Percentiles rank a stretch among this genome's conserved stretches.
Evolutionary conservation across 2,113 vertebrate genomes (phyloP).

Genomic region (Columbina picui): DNA sequence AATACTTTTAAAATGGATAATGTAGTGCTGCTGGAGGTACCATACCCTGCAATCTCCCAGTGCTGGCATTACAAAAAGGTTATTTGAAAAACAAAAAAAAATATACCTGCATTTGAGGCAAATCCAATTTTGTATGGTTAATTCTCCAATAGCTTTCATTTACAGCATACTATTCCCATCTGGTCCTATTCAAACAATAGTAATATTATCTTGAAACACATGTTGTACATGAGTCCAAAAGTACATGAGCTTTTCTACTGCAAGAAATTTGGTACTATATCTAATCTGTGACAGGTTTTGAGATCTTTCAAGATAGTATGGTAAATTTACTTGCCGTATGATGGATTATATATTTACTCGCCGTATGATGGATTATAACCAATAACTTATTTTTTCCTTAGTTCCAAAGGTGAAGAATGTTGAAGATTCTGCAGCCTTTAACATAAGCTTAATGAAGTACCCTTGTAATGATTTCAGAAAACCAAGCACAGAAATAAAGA

Average conservation of each 20-base stretch:
- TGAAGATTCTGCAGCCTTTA: slow-evolving; percentile 60
- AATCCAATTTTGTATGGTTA: background rate
- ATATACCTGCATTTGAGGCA: background rate
- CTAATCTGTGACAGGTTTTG: background rate
- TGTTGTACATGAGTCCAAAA: background rate
- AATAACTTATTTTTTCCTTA: slow-evolving; percentile 35
- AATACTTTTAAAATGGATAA: background rate
- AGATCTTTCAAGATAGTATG: background rate
- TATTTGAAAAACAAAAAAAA: background rate
- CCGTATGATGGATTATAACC: background rate
- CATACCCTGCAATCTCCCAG: background rate
- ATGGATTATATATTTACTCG: background rate
- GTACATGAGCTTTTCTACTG: background rate
- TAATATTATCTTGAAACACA: background rate
- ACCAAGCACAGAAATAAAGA: slow-evolving; percentile 82
- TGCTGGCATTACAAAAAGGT: background rate
- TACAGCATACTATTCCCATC: background rate
- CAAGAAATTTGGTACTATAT: background rate
- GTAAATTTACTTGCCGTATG: background rate
- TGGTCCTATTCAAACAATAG: background rate
- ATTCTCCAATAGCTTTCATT: background rate
- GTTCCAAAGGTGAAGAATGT: slow-evolving; percentile 57
- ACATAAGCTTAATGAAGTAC: slow-evolving; percentile 83
- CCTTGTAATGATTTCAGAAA: slow-evolving; percentile 87
- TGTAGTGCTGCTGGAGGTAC: background rate